phyloP scores from a whole-genome alignment of 2,888 invertebrate species.

The Lepidochitona cinerea region DNA sequence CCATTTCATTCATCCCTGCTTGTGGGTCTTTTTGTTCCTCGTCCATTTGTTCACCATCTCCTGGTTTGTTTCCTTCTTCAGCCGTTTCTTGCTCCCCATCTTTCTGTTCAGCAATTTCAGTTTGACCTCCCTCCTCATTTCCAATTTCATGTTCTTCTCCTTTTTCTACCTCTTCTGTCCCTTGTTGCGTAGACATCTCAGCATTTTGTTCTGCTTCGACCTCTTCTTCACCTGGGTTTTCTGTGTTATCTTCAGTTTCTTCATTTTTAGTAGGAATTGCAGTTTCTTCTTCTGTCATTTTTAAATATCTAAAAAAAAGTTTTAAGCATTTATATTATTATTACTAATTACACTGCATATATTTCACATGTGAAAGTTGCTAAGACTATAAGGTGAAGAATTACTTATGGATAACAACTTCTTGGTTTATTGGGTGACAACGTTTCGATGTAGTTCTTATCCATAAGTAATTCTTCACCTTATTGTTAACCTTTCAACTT shows the following conservation, averaged over 20 bases:
- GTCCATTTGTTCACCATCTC: conserved; percentile 7
- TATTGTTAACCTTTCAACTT: no score
- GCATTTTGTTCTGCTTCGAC: no score
- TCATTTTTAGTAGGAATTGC: background rate
- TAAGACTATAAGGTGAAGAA: no score
- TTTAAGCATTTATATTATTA: no score
- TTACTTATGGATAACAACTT: no score
- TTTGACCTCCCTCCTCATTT: background rate
- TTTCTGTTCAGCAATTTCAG: background rate
- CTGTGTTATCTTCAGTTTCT: background rate
- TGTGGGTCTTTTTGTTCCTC: conserved; percentile 14
- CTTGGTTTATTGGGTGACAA: no score
- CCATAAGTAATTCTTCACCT: no score
- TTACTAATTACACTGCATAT: no score
- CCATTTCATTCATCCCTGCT: conserved; percentile 3
- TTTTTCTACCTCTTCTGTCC: background rate
- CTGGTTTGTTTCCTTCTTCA: background rate
- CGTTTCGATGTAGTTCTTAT: no score
- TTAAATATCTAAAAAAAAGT: no score
- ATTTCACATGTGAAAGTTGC: no score
- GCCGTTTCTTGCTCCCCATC: background rate
- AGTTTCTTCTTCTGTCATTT: background rate
- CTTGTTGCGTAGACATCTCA: no score
- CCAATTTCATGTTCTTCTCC: background rate
- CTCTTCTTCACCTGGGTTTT: background rate